phyloP scores from a whole-genome alignment of 2,888 invertebrate species.

The Miltochrista miniata region DNA sequence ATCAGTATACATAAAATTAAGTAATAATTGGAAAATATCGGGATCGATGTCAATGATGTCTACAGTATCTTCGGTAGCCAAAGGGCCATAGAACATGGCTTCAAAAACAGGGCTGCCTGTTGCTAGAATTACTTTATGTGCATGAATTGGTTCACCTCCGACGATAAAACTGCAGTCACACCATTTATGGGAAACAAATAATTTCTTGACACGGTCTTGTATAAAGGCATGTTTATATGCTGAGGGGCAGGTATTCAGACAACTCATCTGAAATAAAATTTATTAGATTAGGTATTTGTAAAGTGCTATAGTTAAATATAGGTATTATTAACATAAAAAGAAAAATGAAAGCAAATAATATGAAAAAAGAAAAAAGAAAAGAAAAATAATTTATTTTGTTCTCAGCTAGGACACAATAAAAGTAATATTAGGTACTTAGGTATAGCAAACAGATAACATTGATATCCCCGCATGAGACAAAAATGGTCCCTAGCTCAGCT shows the following conservation, averaged over 20 bases:
- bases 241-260: conserved; percentile 51
- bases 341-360: too few relatives aligned
- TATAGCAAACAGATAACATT: too few relatives aligned
- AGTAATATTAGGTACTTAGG: too few relatives aligned
- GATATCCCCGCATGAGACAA: too few relatives aligned
- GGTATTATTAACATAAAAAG: too few relatives aligned
- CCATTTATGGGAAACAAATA: conserved; percentile 78
- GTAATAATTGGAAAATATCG: conserved; percentile 83
- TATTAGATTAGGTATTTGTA: too few relatives aligned
- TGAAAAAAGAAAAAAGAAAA: too few relatives aligned
- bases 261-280: conserved; percentile 71
- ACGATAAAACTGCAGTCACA: conserved; percentile 85
- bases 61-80: conserved; percentile 78
- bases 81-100: conserved; percentile 86
- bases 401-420: too few relatives aligned
- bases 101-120: conserved; percentile 87
- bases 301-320: too few relatives aligned
- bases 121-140: conserved; percentile 86
- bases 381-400: too few relatives aligned
- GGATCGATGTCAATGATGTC: conserved; percentile 84
- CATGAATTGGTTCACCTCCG: conserved; percentile 75
- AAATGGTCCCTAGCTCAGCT: too few relatives aligned
- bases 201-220: conserved; percentile 74
- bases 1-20: conserved; percentile 86
- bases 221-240: conserved; percentile 53